These are phyloP conservation scores for Bostrychus sinensis DNA, from an alignment of 2,113 vertebrate genomes.

Conservation along the genomic window DNA sequence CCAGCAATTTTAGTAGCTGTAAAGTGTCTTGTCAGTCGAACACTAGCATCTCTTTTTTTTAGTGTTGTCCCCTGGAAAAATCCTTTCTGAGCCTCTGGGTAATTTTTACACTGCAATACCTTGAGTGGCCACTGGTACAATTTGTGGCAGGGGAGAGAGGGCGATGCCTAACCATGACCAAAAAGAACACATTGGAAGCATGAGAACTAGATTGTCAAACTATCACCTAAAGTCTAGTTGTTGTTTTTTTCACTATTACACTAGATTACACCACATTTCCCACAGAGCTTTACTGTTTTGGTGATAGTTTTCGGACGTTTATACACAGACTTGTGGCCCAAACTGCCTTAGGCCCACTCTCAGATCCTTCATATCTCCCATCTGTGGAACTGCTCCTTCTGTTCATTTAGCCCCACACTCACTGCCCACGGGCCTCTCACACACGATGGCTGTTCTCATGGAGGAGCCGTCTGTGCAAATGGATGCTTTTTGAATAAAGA, in stretches of 20 bases:
- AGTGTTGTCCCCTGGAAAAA: no score
- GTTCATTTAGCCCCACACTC: slow-evolving; percentile 41
- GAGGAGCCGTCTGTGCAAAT: slow-evolving; percentile 17
- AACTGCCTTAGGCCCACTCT: slow-evolving; percentile 30
- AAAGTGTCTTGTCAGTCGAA: no score
- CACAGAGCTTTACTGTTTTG: neutral
- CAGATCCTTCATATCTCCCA: slow-evolving; percentile 47
- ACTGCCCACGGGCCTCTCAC: slow-evolving; percentile 24
- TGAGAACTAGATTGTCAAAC: no score
- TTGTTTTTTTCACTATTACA: neutral
- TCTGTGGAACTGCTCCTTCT: slow-evolving; percentile 54
- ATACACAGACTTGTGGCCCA: slow-evolving; percentile 10
- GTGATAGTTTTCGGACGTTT: neutral
- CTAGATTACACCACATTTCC: neutral
- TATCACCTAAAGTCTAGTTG: neutral
- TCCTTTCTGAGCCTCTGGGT: no score
- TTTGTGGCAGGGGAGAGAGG: no score
- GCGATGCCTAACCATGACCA: neutral
- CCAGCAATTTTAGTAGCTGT: no score
- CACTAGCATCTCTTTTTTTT: no score
- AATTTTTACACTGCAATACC: no score
- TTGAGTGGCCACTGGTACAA: no score
- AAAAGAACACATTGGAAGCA: neutral
- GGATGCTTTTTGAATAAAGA: slow-evolving; percentile 55
- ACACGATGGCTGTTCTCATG: slow-evolving; percentile 38